Evolutionary conservation across 2,888 invertebrate genomes (phyloP).

Genomic region (Conistra vaccinii): DNA sequence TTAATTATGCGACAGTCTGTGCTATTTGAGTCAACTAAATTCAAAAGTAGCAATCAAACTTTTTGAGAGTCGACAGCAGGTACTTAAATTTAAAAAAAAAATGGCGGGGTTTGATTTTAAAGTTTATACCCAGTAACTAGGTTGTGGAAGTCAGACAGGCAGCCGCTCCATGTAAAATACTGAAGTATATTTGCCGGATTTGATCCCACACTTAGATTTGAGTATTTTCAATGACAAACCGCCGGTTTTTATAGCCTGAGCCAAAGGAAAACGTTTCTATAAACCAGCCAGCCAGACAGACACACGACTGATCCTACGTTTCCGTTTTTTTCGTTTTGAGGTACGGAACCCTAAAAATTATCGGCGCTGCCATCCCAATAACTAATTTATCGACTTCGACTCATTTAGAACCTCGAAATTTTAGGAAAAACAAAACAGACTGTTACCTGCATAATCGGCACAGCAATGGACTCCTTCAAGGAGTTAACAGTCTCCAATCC

Average conservation of each 20-base stretch:
- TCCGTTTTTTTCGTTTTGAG: too few species aligned
- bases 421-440: not conserved
- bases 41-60: not conserved
- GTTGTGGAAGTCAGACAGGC: too few species aligned
- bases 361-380: too few species aligned
- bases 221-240: not conserved
- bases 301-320: too few species aligned
- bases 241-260: not conserved
- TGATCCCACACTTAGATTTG: not conserved
- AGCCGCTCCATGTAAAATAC: too few species aligned
- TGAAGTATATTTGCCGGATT: not conserved
- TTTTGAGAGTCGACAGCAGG: not conserved
- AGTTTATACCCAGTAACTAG: too few species aligned
- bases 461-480: constrained; percentile 85
- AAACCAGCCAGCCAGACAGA: too few species aligned
- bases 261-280: not conserved
- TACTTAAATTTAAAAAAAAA: not conserved
- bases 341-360: too few species aligned
- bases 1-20: too few species aligned
- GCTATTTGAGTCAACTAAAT: too few species aligned
- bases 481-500: constrained; percentile 89
- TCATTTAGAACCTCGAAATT: not conserved
- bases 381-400: too few species aligned
- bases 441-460: constrained; percentile 92
- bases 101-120: not conserved